Evolutionary conservation across 2,113 vertebrate species (phyloP).

Genomic region (Tragulus kanchil): DNA sequence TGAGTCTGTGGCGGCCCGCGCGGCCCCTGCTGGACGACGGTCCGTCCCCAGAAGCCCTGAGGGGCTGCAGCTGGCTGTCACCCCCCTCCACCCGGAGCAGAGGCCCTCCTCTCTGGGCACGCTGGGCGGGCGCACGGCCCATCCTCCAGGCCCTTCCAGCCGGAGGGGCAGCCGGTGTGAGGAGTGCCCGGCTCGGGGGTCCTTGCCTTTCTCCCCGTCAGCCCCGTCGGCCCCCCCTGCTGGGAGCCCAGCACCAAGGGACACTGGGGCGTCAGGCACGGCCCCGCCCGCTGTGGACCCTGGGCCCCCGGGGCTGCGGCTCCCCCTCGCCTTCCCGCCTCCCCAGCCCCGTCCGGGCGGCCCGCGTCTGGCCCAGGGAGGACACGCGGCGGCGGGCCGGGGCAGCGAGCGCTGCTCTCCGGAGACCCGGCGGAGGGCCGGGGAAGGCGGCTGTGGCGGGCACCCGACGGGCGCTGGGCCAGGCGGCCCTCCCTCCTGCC

Average conservation of each 20-base stretch:
- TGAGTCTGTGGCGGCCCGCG: no score
- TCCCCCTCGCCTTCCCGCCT: not conserved
- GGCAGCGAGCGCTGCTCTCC: not conserved
- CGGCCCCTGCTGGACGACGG: no score
- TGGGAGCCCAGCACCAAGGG: not conserved
- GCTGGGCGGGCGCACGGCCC: no score
- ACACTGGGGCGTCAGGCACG: not conserved
- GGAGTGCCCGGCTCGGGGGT: not conserved
- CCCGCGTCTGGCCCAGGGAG: no score
- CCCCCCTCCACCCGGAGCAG: no score
- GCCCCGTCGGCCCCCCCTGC: not conserved
- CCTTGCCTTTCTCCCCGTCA: accelerated
- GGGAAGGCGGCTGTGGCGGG: no score
- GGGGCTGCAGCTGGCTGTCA: no score
- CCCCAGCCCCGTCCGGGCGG: not conserved
- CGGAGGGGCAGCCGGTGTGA: no score
- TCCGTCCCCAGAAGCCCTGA: no score
- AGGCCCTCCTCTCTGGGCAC: no score
- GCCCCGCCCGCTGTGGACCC: not conserved
- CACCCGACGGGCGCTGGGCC: not conserved
- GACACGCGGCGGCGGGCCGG: not conserved
- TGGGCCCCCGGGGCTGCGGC: not conserved
- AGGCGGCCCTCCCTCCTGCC: not conserved
- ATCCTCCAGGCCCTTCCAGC: no score
- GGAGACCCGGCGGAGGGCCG: not conserved